Percentiles rank a stretch among this genome's conserved stretches.
Evolutionary conservation across 2,797 vertebrate species (phyloP).

Genomic region (Eurystomus glaucurus): DNA sequence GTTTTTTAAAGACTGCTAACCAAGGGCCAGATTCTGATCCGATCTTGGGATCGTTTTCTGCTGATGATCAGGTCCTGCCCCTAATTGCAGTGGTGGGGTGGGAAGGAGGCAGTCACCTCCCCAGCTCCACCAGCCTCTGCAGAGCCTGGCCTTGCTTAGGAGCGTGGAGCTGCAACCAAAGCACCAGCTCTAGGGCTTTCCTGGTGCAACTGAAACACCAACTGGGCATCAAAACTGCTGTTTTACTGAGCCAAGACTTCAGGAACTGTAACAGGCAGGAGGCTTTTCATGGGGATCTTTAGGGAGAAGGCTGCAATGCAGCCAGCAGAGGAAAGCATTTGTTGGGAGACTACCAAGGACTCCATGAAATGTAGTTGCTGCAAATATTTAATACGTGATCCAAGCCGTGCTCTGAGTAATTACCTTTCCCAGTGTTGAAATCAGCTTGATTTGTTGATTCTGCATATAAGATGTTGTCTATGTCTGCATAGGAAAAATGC

Average conservation of each 20-base stretch:
- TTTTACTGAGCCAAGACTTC: neutral
- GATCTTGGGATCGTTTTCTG: slow-evolving; percentile 12
- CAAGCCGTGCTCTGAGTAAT: neutral
- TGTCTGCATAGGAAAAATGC: neutral
- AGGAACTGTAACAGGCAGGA: neutral
- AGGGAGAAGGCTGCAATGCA: neutral
- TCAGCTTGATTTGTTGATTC: slow-evolving; percentile 54
- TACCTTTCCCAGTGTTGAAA: slow-evolving; percentile 46
- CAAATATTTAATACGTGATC: neutral
- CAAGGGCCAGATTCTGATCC: slow-evolving; percentile 55
- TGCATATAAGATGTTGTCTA: neutral
- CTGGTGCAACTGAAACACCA: neutral
- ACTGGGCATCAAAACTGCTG: neutral
- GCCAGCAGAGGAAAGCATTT: neutral
- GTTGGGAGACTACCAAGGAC: neutral
- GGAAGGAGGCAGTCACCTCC: neutral
- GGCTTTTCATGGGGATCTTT: neutral
- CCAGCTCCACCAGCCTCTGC: neutral
- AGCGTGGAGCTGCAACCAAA: rapidly evolving
- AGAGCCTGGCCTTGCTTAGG: rapidly evolving
- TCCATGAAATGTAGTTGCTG: neutral
- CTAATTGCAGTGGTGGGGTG: neutral
- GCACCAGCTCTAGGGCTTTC: neutral
- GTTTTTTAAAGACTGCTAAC: slow-evolving; percentile 71
- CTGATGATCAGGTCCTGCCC: neutral